phyloP scores from a whole-genome alignment of 2,888 invertebrate genomes.

The Leptinotarsa tumamoca region DNA sequence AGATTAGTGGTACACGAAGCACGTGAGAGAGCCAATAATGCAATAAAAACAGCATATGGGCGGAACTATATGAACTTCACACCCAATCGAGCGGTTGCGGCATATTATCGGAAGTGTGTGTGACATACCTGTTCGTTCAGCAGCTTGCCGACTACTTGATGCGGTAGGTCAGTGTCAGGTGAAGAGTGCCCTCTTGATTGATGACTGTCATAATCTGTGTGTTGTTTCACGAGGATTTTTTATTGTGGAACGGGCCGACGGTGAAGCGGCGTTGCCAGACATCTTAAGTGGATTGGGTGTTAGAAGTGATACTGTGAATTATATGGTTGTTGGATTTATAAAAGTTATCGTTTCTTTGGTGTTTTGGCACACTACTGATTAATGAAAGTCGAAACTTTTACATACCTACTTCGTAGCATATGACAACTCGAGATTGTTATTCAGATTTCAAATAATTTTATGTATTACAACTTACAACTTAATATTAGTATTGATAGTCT shows the following conservation, averaged over 20 bases:
- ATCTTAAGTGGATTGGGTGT: not conserved
- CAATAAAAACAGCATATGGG: slow-evolving; percentile 62
- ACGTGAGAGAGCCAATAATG: slow-evolving; percentile 60
- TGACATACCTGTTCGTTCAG: slow-evolving; percentile 57
- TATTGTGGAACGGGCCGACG: slow-evolving; percentile 20
- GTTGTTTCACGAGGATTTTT: slow-evolving; percentile 31
- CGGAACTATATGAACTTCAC: slow-evolving; percentile 55
- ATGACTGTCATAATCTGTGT: slow-evolving; percentile 39
- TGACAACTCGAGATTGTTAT: no score
- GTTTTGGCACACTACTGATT: no score
- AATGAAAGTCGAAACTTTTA: no score
- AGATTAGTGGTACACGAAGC: slow-evolving; percentile 56
- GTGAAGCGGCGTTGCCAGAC: slow-evolving; percentile 27
- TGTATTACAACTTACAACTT: no score
- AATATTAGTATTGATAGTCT: no score
- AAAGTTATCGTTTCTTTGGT: no score
- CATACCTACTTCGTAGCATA: no score
- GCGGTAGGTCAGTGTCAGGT: slow-evolving; percentile 60
- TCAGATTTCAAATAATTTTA: no score
- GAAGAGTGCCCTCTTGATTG: slow-evolving; percentile 47
- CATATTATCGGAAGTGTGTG: slow-evolving; percentile 61
- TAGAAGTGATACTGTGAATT: no score
- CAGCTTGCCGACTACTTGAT: slow-evolving; percentile 52
- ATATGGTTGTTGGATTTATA: no score
- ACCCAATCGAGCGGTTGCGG: slow-evolving; percentile 57